phyloP scores from a whole-genome alignment of 2,888 invertebrate genomes.

The Aspidiotus rigidus region DNA sequence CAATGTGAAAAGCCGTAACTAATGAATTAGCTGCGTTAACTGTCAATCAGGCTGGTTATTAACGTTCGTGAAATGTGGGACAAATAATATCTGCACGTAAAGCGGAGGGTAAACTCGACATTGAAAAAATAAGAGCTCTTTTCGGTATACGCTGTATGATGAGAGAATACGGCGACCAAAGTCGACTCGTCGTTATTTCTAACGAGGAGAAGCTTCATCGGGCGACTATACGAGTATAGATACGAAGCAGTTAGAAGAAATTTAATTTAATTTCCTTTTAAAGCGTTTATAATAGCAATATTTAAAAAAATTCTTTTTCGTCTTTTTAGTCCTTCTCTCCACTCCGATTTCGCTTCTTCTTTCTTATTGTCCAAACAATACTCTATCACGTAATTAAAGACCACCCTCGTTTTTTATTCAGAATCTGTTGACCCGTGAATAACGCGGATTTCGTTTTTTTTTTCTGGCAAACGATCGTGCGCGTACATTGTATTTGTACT shows the following conservation, averaged over 20 bases:
- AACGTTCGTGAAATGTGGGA: too few species aligned
- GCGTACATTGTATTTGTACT: conserved; percentile 5
- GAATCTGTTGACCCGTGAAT: conserved; percentile 22
- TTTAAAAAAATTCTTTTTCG: neutral
- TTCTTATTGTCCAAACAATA: neutral
- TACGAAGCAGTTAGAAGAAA: conserved; percentile 23
- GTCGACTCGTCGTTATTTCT: too few species aligned
- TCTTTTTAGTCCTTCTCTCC: neutral
- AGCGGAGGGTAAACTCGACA: too few species aligned
- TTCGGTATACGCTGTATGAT: too few species aligned
- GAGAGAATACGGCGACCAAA: too few species aligned
- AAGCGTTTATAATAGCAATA: conserved; percentile 24
- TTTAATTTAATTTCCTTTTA: conserved; percentile 27
- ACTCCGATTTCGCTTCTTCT: neutral
- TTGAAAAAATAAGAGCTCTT: too few species aligned
- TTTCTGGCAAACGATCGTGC: conserved; percentile 23
- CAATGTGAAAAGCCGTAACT: too few species aligned
- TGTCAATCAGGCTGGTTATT: too few species aligned
- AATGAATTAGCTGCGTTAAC: too few species aligned
- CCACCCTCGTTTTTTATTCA: conserved; percentile 26
- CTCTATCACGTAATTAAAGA: conserved; percentile 25
- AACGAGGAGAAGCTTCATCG: too few species aligned
- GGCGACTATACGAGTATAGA: too few species aligned
- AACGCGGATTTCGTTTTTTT: conserved; percentile 19
- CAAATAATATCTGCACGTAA: too few species aligned